These are phyloP conservation scores for Gymnosoma rotundatum DNA, from an alignment of 2,888 invertebrate genomes.

Conservation along the genomic window DNA sequence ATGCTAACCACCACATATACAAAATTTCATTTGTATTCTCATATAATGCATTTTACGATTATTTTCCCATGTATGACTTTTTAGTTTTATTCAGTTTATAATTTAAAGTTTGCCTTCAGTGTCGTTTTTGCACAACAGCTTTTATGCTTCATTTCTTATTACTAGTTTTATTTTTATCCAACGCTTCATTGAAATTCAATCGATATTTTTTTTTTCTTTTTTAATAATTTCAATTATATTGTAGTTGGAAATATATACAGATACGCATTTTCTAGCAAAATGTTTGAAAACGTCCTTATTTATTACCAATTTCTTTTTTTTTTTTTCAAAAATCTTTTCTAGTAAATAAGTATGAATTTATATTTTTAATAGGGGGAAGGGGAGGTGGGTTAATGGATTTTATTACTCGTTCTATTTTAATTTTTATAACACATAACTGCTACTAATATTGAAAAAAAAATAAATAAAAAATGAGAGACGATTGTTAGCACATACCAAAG, in stretches of 20 bases:
- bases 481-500: too few species aligned
- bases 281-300: slow-evolving; percentile 25
- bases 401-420: too few species aligned
- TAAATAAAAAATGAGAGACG: too few species aligned
- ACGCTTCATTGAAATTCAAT: slow-evolving; percentile 64
- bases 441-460: too few species aligned
- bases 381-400: background rate
- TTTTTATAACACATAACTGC: too few species aligned
- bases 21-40: slow-evolving; percentile 24
- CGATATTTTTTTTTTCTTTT: slow-evolving; percentile 59
- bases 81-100: slow-evolving; percentile 31
- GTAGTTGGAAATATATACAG: slow-evolving; percentile 12
- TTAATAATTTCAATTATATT: slow-evolving; percentile 57
- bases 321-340: background rate
- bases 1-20: background rate
- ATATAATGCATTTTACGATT: slow-evolving; percentile 39
- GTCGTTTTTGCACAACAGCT: background rate
- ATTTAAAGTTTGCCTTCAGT: slow-evolving; percentile 8
- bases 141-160: slow-evolving; percentile 1
- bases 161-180: background rate
- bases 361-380: slow-evolving; percentile 21
- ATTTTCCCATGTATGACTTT: slow-evolving; percentile 24
- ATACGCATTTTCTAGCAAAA: slow-evolving; percentile 1
- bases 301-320: background rate
- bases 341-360: background rate